Percentiles rank a stretch among this genome's conserved stretches.
These are phyloP conservation scores for Gortyna flavago DNA, from an alignment of 2,888 invertebrate species.

Conservation along the genomic window DNA sequence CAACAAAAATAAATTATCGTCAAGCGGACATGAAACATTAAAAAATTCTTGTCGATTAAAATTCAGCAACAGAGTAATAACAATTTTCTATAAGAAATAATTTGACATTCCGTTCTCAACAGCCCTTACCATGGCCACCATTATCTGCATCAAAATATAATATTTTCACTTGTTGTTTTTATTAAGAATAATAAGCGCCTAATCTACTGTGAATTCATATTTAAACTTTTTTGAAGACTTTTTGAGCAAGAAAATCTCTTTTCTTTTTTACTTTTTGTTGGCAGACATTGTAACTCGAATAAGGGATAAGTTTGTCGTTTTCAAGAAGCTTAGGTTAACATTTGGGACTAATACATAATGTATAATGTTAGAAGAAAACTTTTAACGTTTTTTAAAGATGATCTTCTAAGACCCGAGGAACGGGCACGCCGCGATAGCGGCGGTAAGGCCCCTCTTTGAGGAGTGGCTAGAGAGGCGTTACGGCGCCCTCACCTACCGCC, in stretches of 20 bases:
- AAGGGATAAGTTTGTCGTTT: neutral
- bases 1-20: too few relatives aligned
- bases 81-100: too few relatives aligned
- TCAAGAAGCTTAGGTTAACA: neutral
- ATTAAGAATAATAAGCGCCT: slow-evolving; percentile 44
- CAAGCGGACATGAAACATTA: too few relatives aligned
- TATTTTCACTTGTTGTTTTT: slow-evolving; percentile 46
- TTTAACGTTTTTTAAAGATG: neutral
- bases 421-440: too few relatives aligned
- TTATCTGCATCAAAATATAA: slow-evolving; percentile 40
- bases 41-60: too few relatives aligned
- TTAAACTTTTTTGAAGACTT: slow-evolving; percentile 39
- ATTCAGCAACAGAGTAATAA: too few relatives aligned
- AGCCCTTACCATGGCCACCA: neutral
- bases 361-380: slow-evolving; percentile 1
- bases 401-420: too few relatives aligned
- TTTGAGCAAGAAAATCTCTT: neutral
- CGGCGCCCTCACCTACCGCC: too few relatives aligned
- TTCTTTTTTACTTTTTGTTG: neutral
- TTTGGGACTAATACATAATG: slow-evolving; percentile 29
- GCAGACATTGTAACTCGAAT: neutral
- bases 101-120: neutral
- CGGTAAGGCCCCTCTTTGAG: too few relatives aligned
- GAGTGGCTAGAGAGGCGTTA: too few relatives aligned
- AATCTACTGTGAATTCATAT: slow-evolving; percentile 50